Percentiles rank a stretch among this genome's conserved stretches.
Evolutionary conservation across 2,888 invertebrate genomes (phyloP).

Genomic region (Furcula furcula): DNA sequence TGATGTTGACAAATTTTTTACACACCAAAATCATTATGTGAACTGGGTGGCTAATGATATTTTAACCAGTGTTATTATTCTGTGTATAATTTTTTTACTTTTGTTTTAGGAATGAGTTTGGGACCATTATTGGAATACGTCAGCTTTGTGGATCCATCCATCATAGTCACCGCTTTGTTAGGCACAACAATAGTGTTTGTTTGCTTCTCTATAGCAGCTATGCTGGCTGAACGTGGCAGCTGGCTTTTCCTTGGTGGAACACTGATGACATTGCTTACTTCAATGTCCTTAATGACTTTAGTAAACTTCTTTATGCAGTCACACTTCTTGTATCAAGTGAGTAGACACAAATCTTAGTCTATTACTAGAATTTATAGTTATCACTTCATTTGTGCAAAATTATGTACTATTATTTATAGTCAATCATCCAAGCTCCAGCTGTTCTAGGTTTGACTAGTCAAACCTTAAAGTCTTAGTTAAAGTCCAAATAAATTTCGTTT

Average conservation of each 20-base stretch:
- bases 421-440: too few relatives aligned
- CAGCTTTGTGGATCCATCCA: conserved; percentile 90
- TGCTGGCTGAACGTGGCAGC: conserved; percentile 92
- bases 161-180: conserved; percentile 93
- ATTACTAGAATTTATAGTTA: too few relatives aligned
- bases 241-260: conserved; percentile 96
- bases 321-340: conserved; percentile 88
- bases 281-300: conserved; percentile 89
- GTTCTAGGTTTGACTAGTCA: too few relatives aligned
- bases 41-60: neutral
- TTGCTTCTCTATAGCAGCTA: conserved; percentile 93
- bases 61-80: too few relatives aligned
- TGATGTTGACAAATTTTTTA: too few relatives aligned
- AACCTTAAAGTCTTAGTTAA: too few relatives aligned
- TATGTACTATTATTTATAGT: too few relatives aligned
- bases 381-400: too few relatives aligned
- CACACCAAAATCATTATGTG: neutral
- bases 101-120: conserved; percentile 88
- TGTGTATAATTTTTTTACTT: conserved; percentile 1
- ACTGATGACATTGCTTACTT: conserved; percentile 90
- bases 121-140: conserved; percentile 93
- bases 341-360: conserved; percentile 24
- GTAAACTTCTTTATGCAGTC: conserved; percentile 94
- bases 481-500: too few relatives aligned
- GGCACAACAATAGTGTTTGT: conserved; percentile 94